Evolutionary conservation across 2,113 vertebrate genomes (phyloP).

Genomic region (Sylvietta virens): DNA sequence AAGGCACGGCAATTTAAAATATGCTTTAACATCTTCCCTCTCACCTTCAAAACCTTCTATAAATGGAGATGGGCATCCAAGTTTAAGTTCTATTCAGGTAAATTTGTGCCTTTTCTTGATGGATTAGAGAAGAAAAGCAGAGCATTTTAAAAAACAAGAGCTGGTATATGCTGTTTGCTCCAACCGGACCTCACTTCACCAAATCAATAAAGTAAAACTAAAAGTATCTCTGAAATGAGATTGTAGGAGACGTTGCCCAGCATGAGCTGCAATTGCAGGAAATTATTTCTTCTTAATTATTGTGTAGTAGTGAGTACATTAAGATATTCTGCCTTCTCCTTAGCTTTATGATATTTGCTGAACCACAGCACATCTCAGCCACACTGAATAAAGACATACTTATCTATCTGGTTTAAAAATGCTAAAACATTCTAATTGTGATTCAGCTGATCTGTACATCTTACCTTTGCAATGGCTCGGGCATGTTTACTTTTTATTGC

Average conservation of each 20-base stretch:
- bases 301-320: neutral
- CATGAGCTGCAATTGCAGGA: neutral
- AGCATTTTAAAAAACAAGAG: neutral
- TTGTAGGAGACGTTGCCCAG: neutral
- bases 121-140: neutral
- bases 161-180: neutral
- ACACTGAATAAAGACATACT: neutral
- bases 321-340: neutral
- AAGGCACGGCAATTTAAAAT: neutral
- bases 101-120: neutral
- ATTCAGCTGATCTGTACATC: neutral
- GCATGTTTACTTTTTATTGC: neutral
- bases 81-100: neutral
- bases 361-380: neutral
- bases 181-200: neutral
- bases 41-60: neutral
- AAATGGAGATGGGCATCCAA: neutral
- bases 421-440: neutral
- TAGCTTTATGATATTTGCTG: neutral
- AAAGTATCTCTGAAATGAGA: neutral
- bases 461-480: neutral
- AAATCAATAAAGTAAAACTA: neutral
- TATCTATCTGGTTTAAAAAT: neutral
- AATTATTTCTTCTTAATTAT: constrained; percentile 1
- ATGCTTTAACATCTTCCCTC: neutral